Evolutionary conservation across 2,797 vertebrate species (phyloP).

Genomic region (Botia almorhae): DNA sequence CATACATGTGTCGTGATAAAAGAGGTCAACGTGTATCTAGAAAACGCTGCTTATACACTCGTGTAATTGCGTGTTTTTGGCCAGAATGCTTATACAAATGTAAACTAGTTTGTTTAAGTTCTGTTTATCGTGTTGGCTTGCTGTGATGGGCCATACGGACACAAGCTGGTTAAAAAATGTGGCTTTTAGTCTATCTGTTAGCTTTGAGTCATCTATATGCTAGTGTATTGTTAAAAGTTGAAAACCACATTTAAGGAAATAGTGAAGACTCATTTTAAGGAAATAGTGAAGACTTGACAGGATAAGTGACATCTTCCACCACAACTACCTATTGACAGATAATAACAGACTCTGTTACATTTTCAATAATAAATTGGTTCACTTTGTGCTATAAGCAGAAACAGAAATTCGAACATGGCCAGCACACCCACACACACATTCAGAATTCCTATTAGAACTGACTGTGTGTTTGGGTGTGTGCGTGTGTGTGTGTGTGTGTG

Average conservation of each 20-base stretch:
- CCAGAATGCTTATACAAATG: background rate
- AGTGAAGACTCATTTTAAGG: too few species aligned
- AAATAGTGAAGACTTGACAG: too few species aligned
- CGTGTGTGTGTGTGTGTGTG: conserved; percentile 27
- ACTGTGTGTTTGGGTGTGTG: conserved; percentile 5
- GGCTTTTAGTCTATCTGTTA: too few species aligned
- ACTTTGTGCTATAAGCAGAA: background rate
- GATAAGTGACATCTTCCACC: too few species aligned
- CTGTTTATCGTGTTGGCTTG: too few species aligned
- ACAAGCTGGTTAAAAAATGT: too few species aligned
- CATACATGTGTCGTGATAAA: conserved; percentile 4
- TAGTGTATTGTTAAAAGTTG: too few species aligned
- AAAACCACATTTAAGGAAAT: too few species aligned
- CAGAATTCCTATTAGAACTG: background rate
- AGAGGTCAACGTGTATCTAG: background rate
- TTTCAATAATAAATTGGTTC: background rate
- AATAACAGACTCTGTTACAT: background rate
- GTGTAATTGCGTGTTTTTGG: background rate
- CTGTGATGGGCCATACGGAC: too few species aligned
- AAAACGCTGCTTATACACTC: background rate
- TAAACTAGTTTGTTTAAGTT: too few species aligned
- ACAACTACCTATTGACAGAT: too few species aligned
- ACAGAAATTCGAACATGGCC: background rate
- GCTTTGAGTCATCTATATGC: too few species aligned
- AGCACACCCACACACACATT: background rate